Base-by-base conservation (phyloP, 2,113 vertebrate genomes). In the Hydropotes inermis region DNA sequence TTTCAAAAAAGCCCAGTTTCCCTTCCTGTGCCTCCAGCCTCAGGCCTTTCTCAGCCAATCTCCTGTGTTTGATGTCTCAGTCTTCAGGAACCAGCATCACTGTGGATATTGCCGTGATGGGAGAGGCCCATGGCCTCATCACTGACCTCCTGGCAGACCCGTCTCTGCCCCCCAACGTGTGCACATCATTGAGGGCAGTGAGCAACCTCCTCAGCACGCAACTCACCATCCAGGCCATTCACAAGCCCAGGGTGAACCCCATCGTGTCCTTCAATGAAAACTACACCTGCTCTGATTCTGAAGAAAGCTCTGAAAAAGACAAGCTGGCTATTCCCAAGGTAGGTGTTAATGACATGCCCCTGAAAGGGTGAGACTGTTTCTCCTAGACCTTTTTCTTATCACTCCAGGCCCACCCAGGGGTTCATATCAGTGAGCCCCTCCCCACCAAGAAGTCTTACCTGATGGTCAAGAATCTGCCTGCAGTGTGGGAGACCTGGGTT, bases 71-170 rank as follows among this genome's bases (percentile, higher is more conserved):
- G 95, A 25, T 92, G 79, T 86, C 45, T 27, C 81, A 99, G 99
- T 99, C 99, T 28, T 99, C 99, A 95, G 99, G 99, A 97, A 99
- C 99, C 98, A 99, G 99, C 30, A 99, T 99, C 96, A 99, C 99
- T 25, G 99, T 99, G 98, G 99, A 99, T 87, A 99, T 99, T 0
- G 99, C 99, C 0, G 99, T 99, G 98, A 99, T 99, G 99, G 99
- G 99, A 17, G 99, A 99, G 97, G 99, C 99, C 3, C 99, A 99
- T 0, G 99, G 99, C 21, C 99, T 99, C 87, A 99, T 99, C 97
- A 99, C 99, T 1, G 99, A 99, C 98, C 99, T 99, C 36, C 98
- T 99, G 97, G 99, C 99, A 0, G 99, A 99, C 97, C 99, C 99
- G 17, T 99, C 99, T 0, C 98, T 99, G 96, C 99, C 99, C 7